Evolutionary conservation across 1,140 invertebrate genomes (phyloP).

Genomic region (Lordiphosa collinella): DNA sequence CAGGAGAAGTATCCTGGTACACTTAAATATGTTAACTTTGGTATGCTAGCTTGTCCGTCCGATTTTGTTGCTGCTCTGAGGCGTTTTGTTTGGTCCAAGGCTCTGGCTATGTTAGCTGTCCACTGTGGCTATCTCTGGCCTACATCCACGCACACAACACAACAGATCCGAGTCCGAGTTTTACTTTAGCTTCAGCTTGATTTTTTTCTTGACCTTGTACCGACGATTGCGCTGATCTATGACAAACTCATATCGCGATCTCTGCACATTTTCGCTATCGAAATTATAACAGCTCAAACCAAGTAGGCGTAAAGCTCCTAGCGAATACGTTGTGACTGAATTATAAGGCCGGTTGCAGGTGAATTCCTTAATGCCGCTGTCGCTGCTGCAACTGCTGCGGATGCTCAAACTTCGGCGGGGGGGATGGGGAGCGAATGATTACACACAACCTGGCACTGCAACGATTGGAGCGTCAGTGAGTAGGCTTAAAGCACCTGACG

Average conservation of each 20-base stretch:
- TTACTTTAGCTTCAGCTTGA: conserved; percentile 58
- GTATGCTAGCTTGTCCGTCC: conserved; percentile 45
- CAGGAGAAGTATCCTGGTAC: background rate
- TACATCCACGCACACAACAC: conserved; percentile 8
- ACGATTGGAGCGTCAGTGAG: conserved; percentile 44
- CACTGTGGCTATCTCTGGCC: conserved; percentile 8
- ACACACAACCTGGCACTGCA: conserved; percentile 11
- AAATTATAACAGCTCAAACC: conserved; percentile 72
- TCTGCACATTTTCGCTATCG: conserved; percentile 80
- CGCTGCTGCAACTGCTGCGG: conserved; percentile 29
- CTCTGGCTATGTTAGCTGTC: conserved; percentile 2
- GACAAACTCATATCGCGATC: conserved; percentile 80
- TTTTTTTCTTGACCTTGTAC: conserved; percentile 80
- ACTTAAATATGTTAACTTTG: conserved; percentile 64
- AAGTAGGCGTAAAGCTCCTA: conserved; percentile 72
- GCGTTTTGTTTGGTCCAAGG: conserved; percentile 34
- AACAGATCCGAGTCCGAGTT: conserved; percentile 7
- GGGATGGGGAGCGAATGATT: no score
- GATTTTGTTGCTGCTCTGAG: background rate
- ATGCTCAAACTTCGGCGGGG: background rate
- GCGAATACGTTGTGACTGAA: conserved; percentile 79
- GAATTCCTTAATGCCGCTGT: conserved; percentile 47
- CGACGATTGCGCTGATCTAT: conserved; percentile 79
- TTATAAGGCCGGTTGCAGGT: conserved; percentile 59
- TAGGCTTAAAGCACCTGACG: conserved; percentile 34